Base-by-base conservation (phyloP, 1,140 invertebrate genomes). In the Vanessa atalanta region DNA sequence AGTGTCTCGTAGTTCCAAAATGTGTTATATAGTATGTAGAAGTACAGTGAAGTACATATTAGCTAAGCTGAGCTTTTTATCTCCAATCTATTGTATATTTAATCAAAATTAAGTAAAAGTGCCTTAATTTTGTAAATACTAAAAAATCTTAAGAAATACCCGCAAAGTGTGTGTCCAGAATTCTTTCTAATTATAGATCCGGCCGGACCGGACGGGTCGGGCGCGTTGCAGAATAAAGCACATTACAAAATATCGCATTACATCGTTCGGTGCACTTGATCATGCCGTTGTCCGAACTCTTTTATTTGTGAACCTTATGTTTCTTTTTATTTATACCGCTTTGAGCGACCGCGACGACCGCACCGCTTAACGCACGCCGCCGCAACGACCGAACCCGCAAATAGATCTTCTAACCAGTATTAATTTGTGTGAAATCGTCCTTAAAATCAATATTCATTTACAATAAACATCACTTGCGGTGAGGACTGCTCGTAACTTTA, bases 191-290 rank as follows among this genome's bases (percentile, higher is more conserved):
- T 82, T 83, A 83, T 83, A 86, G 81, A 81, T 43, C 37, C 47
- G 76, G 73, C 72, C 69, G 73, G 79, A 73, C 64, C 67, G 63
- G 70, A 55, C 70, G 68, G 72, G n/a, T 67, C 74, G 64, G 73
- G 67, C 72, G 60, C 68, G 67, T 72, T 73, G 80, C 79, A 79
- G 71, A 79, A 87, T 88, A 86, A 87, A 83, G 84, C 83, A 86
- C 83, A 81, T 79, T 78, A 82, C 83, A 85, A 82, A 85, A 86
- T 90, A 90, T 91, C 88, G 81, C 70, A 81, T 91, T 91, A 91
- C 88, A 90, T 85, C 87, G 80, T 78, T 80, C 85, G 83, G 84
- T 85, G 81, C 84, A 86, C 88, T 91, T 91, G 89, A 91, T 91
- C 88, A 89, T 90, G 85, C 86, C 83, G 88, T 89, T 88, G 87